Evolutionary conservation across 2,113 vertebrate genomes (phyloP).

Genomic region (Plestiodon gilberti): DNA sequence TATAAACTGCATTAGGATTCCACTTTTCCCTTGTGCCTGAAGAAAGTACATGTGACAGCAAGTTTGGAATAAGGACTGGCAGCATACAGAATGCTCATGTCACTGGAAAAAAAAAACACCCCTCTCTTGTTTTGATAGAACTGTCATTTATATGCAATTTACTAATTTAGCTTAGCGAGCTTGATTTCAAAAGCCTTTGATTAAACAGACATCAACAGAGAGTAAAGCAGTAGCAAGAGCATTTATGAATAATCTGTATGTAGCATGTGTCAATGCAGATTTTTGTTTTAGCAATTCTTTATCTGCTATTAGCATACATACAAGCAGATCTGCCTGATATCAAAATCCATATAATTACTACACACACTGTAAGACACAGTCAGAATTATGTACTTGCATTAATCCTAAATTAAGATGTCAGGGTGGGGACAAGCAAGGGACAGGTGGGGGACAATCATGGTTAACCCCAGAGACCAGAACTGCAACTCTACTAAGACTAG

Average conservation of each 20-base stretch:
- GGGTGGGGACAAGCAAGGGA: too few species aligned
- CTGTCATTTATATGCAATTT: constrained; percentile 4
- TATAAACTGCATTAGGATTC: constrained; percentile 14
- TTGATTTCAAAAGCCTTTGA: constrained; percentile 31
- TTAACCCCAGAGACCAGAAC: background rate
- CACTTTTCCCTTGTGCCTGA: background rate
- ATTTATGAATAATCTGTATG: constrained; percentile 23
- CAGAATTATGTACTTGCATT: background rate
- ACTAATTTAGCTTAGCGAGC: constrained; percentile 8
- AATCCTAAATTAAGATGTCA: background rate
- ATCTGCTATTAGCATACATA: constrained; percentile 27
- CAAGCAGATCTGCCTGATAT: constrained; percentile 13
- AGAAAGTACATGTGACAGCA: background rate
- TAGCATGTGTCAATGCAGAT: constrained; percentile 7
- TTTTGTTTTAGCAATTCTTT: constrained; percentile 39
- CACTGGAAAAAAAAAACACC: constrained; percentile 12
- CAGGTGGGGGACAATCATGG: background rate
- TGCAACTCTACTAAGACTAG: background rate
- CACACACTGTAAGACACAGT: constrained; percentile 28
- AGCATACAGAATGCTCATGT: constrained; percentile 1
- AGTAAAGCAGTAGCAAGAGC: constrained; percentile 16
- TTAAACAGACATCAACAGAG: constrained; percentile 24
- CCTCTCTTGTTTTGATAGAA: constrained; percentile 1
- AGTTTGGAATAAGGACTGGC: constrained; percentile 5
- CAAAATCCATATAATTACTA: background rate